Evolutionary conservation across 2,113 vertebrate genomes (phyloP).

Genomic region (Phycodurus eques): DNA sequence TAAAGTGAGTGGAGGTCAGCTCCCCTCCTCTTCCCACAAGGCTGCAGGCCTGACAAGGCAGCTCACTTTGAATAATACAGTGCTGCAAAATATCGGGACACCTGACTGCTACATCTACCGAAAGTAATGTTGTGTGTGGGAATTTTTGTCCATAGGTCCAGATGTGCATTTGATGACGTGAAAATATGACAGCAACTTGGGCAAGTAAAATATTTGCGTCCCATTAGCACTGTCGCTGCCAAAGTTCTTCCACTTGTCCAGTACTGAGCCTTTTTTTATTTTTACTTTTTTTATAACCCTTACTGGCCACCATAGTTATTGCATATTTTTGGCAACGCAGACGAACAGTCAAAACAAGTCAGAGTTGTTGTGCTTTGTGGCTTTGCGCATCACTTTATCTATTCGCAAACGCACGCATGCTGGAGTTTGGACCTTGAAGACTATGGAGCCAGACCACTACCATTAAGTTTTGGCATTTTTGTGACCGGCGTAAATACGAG

Average conservation of each 20-base stretch:
- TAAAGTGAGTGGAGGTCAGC: constrained; percentile 1
- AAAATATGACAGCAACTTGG: too few relatives aligned
- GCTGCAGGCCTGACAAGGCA: not conserved
- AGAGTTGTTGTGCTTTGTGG: not conserved
- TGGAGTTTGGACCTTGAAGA: not conserved
- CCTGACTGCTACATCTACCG: not conserved
- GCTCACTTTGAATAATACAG: not conserved
- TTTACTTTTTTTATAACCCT: not conserved
- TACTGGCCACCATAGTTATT: not conserved
- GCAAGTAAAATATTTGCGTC: not conserved
- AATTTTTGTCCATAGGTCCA: not conserved
- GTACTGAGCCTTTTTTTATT: too few relatives aligned
- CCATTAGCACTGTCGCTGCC: too few relatives aligned
- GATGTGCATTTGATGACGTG: too few relatives aligned
- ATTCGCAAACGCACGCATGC: not conserved
- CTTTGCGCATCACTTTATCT: not conserved
- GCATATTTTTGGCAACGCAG: not conserved
- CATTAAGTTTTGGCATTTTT: not conserved
- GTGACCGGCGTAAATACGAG: too few relatives aligned
- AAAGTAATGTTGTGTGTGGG: not conserved
- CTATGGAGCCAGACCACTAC: not conserved
- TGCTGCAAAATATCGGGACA: not conserved
- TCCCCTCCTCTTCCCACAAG: not conserved
- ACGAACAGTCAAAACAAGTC: not conserved
- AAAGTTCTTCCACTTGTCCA: too few relatives aligned